These are phyloP conservation scores for Odontothrips loti DNA, from an alignment of 2,888 invertebrate genomes.

Conservation along the genomic window DNA sequence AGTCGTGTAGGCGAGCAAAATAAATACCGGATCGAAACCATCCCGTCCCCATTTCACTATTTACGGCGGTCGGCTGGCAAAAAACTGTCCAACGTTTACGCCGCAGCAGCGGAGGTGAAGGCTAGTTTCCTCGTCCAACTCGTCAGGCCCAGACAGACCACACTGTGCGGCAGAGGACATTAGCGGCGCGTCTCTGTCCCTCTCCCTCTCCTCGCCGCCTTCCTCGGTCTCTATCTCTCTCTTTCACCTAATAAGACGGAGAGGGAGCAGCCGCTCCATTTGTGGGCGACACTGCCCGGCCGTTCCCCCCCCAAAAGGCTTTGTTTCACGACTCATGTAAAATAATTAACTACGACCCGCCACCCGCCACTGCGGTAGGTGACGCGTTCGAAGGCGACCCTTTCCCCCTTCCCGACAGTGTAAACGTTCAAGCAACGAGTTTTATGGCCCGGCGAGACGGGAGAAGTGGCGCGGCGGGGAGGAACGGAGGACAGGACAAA, in stretches of 20 bases:
- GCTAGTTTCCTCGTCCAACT: too few relatives aligned
- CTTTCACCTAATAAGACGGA: background rate
- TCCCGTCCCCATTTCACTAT: too few relatives aligned
- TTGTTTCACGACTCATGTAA: conserved; percentile 7
- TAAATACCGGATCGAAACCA: too few relatives aligned
- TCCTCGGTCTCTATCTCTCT: too few relatives aligned
- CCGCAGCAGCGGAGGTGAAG: too few relatives aligned
- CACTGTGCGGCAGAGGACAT: too few relatives aligned
- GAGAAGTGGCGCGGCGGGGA: background rate
- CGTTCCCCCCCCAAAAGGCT: background rate
- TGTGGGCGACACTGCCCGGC: background rate
- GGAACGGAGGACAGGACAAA: background rate
- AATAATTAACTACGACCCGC: conserved; percentile 4
- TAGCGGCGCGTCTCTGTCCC: too few relatives aligned
- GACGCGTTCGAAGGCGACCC: background rate
- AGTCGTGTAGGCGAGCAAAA: too few relatives aligned
- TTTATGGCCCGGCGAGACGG: conserved; percentile 4
- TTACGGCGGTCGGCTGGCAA: too few relatives aligned
- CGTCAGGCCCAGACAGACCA: too few relatives aligned
- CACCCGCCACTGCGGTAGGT: background rate
- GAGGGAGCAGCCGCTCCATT: background rate
- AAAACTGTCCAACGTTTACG: too few relatives aligned
- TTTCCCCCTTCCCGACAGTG: background rate
- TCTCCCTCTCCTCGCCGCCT: too few relatives aligned
- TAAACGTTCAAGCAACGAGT: background rate